phyloP scores from a whole-genome alignment of 2,113 vertebrate species.

The Talpa occidentalis region DNA sequence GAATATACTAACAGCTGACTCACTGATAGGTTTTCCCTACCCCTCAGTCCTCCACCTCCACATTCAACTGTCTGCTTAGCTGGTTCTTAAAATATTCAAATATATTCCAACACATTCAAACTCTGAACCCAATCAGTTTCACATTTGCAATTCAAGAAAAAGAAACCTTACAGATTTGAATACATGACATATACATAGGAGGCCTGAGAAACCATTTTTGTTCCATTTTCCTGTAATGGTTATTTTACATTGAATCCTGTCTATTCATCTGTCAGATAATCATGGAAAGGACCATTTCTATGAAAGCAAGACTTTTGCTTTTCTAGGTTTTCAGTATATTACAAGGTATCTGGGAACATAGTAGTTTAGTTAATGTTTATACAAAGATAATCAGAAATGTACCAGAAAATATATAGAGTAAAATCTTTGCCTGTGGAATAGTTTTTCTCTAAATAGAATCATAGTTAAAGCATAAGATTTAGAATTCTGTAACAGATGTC shows the following conservation, averaged over 20 bases:
- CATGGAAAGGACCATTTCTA: background rate
- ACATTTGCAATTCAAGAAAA: constrained; percentile 7
- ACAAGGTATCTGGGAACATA: background rate
- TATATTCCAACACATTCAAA: background rate
- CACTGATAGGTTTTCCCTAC: background rate
- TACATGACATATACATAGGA: background rate
- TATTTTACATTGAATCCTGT: background rate
- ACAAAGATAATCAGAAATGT: background rate
- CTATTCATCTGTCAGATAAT: background rate
- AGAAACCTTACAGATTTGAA: background rate
- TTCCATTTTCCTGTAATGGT: background rate
- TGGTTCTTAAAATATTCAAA: constrained; percentile 32
- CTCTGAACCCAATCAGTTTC: background rate
- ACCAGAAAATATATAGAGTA: constrained; percentile 27
- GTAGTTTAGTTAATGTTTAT: background rate
- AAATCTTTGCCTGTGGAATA: background rate
- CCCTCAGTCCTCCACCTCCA: background rate
- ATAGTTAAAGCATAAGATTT: background rate
- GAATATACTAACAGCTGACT: background rate
- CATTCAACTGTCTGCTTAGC: background rate
- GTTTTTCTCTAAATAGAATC: background rate
- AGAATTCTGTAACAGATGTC: background rate
- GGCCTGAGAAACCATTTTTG: background rate
- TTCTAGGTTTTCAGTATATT: background rate
- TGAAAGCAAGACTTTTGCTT: background rate